These are phyloP conservation scores for cat (Felis catus) DNA, from an alignment of 2,113 vertebrate species.

Conservation along the genomic window F.catus_Fca126_mat1.0 CM031420.1:104839001-104839500, in stretches of 20 bases:
- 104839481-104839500: not conserved
- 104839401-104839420: not conserved
- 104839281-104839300: not conserved
- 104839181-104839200: not conserved
- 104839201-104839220: not conserved
- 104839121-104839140: not conserved
- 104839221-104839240: not conserved
- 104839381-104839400: not conserved
- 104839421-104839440: not conserved
- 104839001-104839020: too few species aligned
- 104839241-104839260: not conserved
- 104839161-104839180: not conserved
- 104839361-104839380: not conserved
- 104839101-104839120: not conserved
- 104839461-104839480: not conserved
- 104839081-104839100: too few species aligned
- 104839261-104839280: not conserved
- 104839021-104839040: too few species aligned
- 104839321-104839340: not conserved
- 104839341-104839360: not conserved
- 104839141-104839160: not conserved
- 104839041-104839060: too few species aligned
- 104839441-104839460: not conserved
- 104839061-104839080: too few species aligned
- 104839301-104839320: not conserved